These are phyloP conservation scores for Platalea minor DNA, from an alignment of 2,797 vertebrate genomes.

Conservation along the genomic window DNA sequence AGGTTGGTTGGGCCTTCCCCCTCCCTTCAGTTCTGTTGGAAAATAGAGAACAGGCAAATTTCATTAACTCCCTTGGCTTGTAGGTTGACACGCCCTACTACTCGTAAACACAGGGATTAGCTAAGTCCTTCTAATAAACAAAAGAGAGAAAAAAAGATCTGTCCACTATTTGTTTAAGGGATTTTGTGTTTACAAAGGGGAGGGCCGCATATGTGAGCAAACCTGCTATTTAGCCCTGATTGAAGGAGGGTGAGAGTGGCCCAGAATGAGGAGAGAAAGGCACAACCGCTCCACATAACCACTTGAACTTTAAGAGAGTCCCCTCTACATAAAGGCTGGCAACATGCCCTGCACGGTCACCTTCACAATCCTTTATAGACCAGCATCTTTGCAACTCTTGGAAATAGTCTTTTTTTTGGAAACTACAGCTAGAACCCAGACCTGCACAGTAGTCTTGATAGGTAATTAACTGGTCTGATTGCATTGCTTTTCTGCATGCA, in stretches of 20 bases:
- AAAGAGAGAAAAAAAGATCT: slow-evolving; percentile 3
- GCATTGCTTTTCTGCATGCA: neutral
- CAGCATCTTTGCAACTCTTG: neutral
- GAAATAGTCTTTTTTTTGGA: neutral
- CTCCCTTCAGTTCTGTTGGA: slow-evolving; percentile 8
- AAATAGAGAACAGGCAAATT: slow-evolving; percentile 64
- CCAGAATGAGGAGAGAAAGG: neutral
- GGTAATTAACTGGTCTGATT: neutral
- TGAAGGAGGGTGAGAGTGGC: neutral
- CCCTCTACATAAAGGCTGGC: neutral
- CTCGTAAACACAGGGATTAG: slow-evolving; percentile 67
- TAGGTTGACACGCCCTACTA: slow-evolving; percentile 56
- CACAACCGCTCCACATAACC: neutral
- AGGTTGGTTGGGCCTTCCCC: neutral
- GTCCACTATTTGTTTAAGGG: slow-evolving; percentile 59
- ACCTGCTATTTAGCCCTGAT: slow-evolving; percentile 1
- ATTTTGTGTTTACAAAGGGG: slow-evolving; percentile 56
- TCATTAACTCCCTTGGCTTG: slow-evolving; percentile 56
- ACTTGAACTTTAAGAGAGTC: neutral
- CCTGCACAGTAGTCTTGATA: neutral
- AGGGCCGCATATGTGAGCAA: slow-evolving; percentile 31
- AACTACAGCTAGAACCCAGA: neutral
- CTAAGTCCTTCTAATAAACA: slow-evolving; percentile 64
- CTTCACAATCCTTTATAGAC: neutral
- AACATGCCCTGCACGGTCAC: neutral